These are phyloP conservation scores for Anas platyrhynchos DNA, from an alignment of 2,113 vertebrate species.

Conservation along the genomic window DNA sequence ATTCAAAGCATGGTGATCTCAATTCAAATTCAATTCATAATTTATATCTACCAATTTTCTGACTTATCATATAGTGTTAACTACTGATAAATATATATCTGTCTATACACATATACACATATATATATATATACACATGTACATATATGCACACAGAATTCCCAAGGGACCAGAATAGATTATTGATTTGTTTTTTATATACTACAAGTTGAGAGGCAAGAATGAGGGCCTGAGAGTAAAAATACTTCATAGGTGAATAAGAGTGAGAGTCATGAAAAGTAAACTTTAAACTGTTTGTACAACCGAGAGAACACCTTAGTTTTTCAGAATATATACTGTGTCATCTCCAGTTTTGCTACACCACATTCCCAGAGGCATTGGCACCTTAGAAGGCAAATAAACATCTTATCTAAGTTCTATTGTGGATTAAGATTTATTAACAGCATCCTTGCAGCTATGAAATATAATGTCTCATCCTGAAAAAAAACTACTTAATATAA, in stretches of 20 bases:
- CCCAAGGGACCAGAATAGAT: neutral
- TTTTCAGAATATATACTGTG: neutral
- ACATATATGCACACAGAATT: neutral
- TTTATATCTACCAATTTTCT: neutral
- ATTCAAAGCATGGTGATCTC: neutral
- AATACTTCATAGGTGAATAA: neutral
- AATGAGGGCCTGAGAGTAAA: neutral
- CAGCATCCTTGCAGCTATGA: neutral
- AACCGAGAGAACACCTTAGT: fast-evolving
- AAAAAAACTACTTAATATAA: neutral
- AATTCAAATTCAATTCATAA: neutral
- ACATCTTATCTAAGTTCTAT: neutral
- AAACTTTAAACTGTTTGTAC: neutral
- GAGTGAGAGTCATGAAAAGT: neutral
- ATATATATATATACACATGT: neutral
- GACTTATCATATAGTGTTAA: neutral
- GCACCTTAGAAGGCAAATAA: neutral
- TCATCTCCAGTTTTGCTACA: neutral
- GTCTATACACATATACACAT: fast-evolving
- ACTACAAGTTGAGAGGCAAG: neutral
- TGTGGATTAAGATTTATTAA: neutral
- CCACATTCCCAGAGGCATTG: neutral
- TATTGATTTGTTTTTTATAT: neutral
- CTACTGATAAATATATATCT: neutral
- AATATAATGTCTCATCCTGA: neutral